Evolutionary conservation across 1,140 invertebrate genomes (phyloP).

Genomic region (Drosophila quadrilineata): DNA sequence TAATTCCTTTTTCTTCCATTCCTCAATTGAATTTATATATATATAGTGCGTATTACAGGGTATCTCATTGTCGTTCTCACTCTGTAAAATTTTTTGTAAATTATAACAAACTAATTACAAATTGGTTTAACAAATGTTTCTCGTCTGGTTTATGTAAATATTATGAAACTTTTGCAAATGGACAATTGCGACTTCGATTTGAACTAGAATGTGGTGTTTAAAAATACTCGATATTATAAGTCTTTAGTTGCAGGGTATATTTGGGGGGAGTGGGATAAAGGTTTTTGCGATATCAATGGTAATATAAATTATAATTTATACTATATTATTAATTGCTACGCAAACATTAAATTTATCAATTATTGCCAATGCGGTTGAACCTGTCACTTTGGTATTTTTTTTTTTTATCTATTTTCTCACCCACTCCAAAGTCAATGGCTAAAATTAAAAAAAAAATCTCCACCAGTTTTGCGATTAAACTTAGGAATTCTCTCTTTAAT

Average conservation of each 20-base stretch:
- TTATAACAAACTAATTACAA: no score
- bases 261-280: no score
- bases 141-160: constrained; percentile 64
- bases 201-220: no score
- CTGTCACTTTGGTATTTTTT: constrained; percentile 31
- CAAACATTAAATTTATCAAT: constrained; percentile 65
- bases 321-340: constrained; percentile 48
- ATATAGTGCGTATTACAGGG: background rate
- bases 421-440: constrained; percentile 15
- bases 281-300: constrained; percentile 9
- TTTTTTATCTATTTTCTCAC: background rate
- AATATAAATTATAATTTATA: constrained; percentile 44
- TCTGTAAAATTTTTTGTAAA: no score
- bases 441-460: no score
- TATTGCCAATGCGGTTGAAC: constrained; percentile 31
- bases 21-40: background rate
- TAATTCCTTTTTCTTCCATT: no score
- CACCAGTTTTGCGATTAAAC: no score
- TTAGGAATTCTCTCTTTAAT: no score
- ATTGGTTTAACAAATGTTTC: constrained; percentile 53
- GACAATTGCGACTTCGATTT: no score
- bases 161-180: constrained; percentile 48
- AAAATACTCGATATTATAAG: no score
- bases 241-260: no score
- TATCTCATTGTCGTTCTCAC: constrained; percentile 10